phyloP scores from a whole-genome alignment of 2,888 invertebrate genomes.

The Argynnis bischoffii region DNA sequence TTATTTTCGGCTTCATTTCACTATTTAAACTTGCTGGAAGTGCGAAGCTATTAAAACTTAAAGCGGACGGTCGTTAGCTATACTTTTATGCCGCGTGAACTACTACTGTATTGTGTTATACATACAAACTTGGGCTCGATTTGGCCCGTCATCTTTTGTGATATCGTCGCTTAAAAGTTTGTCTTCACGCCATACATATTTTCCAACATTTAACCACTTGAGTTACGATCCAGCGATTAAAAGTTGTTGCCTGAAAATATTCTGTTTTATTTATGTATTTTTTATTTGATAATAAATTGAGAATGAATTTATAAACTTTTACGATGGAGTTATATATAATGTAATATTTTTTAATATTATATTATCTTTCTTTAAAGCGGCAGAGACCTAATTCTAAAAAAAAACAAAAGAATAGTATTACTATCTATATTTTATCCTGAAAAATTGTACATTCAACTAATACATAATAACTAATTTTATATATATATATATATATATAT shows the following conservation, averaged over 20 bases:
- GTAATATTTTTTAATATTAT: too few relatives aligned
- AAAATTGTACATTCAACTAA: too few relatives aligned
- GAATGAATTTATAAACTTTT: background rate
- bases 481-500: too few relatives aligned
- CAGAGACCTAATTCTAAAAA: too few relatives aligned
- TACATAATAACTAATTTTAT: too few relatives aligned
- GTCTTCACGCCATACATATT: constrained; percentile 9
- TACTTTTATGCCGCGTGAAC: constrained; percentile 54
- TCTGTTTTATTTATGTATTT: background rate
- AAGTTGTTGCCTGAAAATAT: background rate
- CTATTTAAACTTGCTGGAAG: constrained; percentile 65
- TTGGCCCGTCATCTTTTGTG: constrained; percentile 27
- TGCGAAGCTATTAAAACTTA: constrained; percentile 70
- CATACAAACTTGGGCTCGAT: constrained; percentile 41
- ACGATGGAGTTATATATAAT: too few relatives aligned
- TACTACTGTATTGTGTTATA: constrained; percentile 45
- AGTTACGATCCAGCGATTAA: background rate
- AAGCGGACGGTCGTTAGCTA: constrained; percentile 64
- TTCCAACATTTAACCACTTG: constrained; percentile 13
- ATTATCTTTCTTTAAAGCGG: too few relatives aligned
- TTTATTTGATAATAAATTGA: background rate
- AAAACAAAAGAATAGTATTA: too few relatives aligned
- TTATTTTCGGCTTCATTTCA: constrained; percentile 55
- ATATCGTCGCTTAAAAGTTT: constrained; percentile 29
- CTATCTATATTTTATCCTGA: too few relatives aligned